Base-by-base conservation (phyloP, 2,797 vertebrate species). In the Falco cherrug region DNA sequence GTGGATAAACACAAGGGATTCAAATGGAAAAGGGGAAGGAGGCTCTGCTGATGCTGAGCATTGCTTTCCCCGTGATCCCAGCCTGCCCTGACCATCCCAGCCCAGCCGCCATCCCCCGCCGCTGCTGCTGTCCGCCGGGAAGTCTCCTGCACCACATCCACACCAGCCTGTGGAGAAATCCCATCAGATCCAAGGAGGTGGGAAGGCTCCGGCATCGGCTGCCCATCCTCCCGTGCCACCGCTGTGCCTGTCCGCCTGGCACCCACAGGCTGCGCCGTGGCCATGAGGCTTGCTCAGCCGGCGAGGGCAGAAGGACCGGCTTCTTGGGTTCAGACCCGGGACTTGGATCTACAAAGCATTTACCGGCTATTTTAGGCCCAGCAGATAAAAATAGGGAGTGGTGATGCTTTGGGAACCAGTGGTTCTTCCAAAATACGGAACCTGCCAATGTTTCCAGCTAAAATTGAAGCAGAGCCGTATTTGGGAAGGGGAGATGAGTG, bases 301-400 rank as follows among this genome's bases (percentile, higher is more conserved):
- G 25, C 39, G 57, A 78, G 53, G 47, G 60, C 60, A 65, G 29
- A 16, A 65, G 64, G 51, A 59, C 18, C 0, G 39, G 39, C 39
- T 39, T 39, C 39, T 39, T 39, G 39, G 39, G 39, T 39, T 39
- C 39, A 39, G 39, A 73, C 15, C 22, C 11, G 5, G 53, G 78
- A 39, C 63, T 82, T 51, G 68, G 84, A 89, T 54, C 78, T 5
- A 11, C 43, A 11, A 59, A 60, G 56, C 63, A 18, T 60, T 92
- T 56, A 13, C 53, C 0, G 0, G 39, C 90, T 96, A 91, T 97
- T 97, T 96, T 95, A 92, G 74, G 82, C 65, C 64, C 35, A 59
- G 74, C 33, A 67, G 90, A 90, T 91, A 95, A 90, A 96, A 95
- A 91, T 70, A 92, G 78, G 87, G 90, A 78, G 71, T 6, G 6